Conservation (phyloP, 2,888 invertebrate species). For the Napeogenes inachia region DNA sequence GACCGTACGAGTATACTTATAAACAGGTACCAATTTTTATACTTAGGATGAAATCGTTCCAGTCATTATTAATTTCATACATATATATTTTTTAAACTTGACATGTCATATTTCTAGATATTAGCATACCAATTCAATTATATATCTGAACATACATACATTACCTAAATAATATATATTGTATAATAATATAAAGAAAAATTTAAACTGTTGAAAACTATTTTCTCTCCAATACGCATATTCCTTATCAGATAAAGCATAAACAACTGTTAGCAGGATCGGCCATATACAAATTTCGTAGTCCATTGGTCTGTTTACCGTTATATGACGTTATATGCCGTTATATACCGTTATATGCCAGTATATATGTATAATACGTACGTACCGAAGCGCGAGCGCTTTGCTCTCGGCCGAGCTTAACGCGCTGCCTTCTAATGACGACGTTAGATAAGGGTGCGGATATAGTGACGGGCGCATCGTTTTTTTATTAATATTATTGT, state of each 20-base stretch:
- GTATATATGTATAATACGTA: slow-evolving; percentile 27
- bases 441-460: slow-evolving; percentile 35
- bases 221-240: background rate
- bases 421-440: slow-evolving; percentile 61
- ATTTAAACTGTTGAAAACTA: no score
- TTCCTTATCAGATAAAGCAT: slow-evolving; percentile 16
- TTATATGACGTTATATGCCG: slow-evolving; percentile 15
- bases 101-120: no score
- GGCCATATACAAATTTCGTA: slow-evolving; percentile 15
- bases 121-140: no score
- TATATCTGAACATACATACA: no score
- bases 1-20: no score
- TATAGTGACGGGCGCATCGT: slow-evolving; percentile 29
- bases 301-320: slow-evolving; percentile 19
- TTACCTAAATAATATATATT: no score
- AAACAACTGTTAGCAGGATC: slow-evolving; percentile 15
- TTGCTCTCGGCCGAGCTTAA: slow-evolving; percentile 58
- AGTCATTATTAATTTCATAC: no score
- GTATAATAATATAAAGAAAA: no score
- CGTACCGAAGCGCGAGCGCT: slow-evolving; percentile 50
- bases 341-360: slow-evolving; percentile 15
- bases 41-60: no score
- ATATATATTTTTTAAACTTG: no score
- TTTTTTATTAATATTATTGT: slow-evolving; percentile 6
- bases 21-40: no score